These are phyloP conservation scores for Oplegnathus fasciatus DNA, from an alignment of 2,113 vertebrate genomes.

Conservation along the genomic window DNA sequence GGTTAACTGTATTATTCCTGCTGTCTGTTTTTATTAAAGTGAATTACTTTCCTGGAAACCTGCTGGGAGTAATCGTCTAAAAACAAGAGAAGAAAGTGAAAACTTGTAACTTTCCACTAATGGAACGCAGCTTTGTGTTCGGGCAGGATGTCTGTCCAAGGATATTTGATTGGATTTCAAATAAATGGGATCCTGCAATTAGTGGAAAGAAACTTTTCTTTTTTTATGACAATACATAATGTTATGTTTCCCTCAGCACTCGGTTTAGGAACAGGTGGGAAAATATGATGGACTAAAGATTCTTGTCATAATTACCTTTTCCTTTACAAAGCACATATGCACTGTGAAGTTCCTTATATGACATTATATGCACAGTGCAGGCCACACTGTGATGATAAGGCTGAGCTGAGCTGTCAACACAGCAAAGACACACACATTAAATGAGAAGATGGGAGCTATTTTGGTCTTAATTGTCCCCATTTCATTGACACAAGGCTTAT, in stretches of 20 bases:
- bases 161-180: conserved; percentile 54
- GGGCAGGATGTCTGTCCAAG: conserved; percentile 15
- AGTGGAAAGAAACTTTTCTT: conserved; percentile 32
- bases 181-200: conserved; percentile 47
- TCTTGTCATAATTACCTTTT: background rate
- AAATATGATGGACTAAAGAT: conserved; percentile 22
- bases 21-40: conserved; percentile 72
- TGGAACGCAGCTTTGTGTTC: conserved; percentile 46
- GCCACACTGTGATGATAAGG: background rate
- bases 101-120: conserved; percentile 52
- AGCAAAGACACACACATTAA: background rate
- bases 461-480: background rate
- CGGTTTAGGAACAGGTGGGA: conserved; percentile 45
- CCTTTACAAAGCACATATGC: background rate
- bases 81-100: conserved; percentile 69
- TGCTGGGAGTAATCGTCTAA: conserved; percentile 70
- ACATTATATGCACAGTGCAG: background rate
- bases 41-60: conserved; percentile 69
- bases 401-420: background rate
- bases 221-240: background rate
- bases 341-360: background rate
- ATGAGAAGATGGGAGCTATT: conserved; percentile 15
- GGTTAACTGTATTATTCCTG: conserved; percentile 75
- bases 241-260: conserved; percentile 13
- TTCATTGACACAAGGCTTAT: conserved; percentile 6